A percentile compares a stretch with the other conserved stretches of the same genome.
phyloP scores from a whole-genome alignment of 2,797 vertebrate species.

The Melopsittacus undulatus region DNA sequence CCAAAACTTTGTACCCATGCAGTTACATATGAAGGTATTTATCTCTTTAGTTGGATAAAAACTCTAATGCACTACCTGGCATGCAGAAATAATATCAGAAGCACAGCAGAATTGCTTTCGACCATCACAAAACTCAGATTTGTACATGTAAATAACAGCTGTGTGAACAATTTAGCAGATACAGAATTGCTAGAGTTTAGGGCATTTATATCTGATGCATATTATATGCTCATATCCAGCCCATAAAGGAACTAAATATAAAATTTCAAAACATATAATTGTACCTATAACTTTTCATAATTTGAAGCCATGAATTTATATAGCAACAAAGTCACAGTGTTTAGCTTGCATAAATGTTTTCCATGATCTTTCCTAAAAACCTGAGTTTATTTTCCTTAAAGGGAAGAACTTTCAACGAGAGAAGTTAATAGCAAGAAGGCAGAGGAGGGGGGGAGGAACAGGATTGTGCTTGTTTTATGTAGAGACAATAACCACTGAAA shows the following conservation, averaged over 20 bases:
- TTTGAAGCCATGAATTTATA: constrained; percentile 39
- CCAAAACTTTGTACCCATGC: neutral
- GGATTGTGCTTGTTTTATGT: neutral
- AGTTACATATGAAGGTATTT: constrained; percentile 13
- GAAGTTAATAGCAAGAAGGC: neutral
- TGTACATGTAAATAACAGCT: constrained; percentile 49
- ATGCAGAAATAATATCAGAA: constrained; percentile 13
- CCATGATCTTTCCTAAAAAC: neutral
- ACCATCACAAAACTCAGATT: constrained; percentile 34
- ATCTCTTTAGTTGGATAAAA: neutral
- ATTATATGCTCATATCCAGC: constrained; percentile 16
- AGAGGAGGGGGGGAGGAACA: neutral
- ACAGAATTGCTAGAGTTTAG: constrained; percentile 37
- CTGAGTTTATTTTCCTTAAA: constrained; percentile 19
- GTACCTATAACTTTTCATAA: constrained; percentile 28
- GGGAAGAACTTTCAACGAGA: neutral
- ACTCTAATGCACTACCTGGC: constrained; percentile 32
- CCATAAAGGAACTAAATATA: constrained; percentile 34
- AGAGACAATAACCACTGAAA: neutral
- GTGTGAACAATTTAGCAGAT: constrained; percentile 37
- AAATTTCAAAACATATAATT: constrained; percentile 43
- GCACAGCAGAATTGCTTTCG: constrained; percentile 7
- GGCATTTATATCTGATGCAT: constrained; percentile 36
- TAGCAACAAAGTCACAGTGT: constrained; percentile 24
- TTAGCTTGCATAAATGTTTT: neutral